Conservation (phyloP, 2,797 vertebrate genomes). For the Chromobotia macracanthus region DNA sequence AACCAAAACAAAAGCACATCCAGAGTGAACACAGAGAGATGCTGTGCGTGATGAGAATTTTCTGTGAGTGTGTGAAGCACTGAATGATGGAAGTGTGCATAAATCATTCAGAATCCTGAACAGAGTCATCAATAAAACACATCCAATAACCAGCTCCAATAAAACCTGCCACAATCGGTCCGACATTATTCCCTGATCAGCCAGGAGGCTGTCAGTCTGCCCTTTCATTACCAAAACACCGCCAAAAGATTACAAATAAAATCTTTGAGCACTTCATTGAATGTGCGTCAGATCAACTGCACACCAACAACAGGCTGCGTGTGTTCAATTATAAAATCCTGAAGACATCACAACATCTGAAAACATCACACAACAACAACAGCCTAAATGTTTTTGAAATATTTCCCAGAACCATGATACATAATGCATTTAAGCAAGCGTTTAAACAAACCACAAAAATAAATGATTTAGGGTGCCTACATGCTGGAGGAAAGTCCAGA, state of each 20-base stretch:
- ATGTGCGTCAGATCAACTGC: not conserved
- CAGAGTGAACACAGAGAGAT: conserved; percentile 12
- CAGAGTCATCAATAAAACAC: conserved; percentile 55
- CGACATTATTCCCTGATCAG: conserved; percentile 38
- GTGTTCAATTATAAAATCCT: conserved; percentile 8
- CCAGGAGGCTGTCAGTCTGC: conserved; percentile 1
- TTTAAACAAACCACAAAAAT: not conserved
- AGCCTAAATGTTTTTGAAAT: not conserved
- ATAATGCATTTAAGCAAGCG: conserved; percentile 9
- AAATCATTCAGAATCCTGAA: conserved; percentile 55
- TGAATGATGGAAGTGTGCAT: conserved; percentile 55
- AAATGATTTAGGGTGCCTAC: not conserved
- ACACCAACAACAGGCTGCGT: not conserved
- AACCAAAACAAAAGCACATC: conserved; percentile 30
- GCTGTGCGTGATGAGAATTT: conserved; percentile 29
- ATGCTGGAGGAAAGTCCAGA: conserved; percentile 1
- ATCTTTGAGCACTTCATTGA: not conserved
- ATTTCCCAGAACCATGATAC: not conserved
- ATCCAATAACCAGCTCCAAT: conserved; percentile 59
- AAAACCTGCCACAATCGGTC: conserved; percentile 54
- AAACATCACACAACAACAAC: not conserved
- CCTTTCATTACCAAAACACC: not conserved
- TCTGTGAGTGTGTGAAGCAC: conserved; percentile 38
- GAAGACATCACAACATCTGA: not conserved
- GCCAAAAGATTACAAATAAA: not conserved